Evolutionary conservation across 1,140 invertebrate species (phyloP), one percentile per base, ranked within the genome.

Genomic region (Musca domestica): DNA sequence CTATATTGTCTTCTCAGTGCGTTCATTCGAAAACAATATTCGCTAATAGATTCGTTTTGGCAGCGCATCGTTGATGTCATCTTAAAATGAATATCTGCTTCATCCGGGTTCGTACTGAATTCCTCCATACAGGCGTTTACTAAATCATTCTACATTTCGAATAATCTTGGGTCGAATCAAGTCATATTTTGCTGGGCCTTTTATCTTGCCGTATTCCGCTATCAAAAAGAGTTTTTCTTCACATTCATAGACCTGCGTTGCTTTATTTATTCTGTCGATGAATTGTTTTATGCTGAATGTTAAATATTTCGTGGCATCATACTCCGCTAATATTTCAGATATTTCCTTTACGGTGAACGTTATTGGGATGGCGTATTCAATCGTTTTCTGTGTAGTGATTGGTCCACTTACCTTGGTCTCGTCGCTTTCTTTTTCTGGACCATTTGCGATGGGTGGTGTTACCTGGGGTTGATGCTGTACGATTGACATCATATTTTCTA

Each of bases 11-110:
- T 25, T 19, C 68, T 63, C 4, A 69, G 25, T 5, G 51, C 64
- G 19, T 56, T 20, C 23, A 64, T 56, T 48, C 66, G 22, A 63
- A 70, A 70, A 70, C 69, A 70, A 56, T 70, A 70, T 9, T 70
- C 69, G 14, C 19, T n/a, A 2, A 64, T 41, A 2, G 14, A 54
- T 14, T 70, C 69, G 10, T 56, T 30, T 46, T 19, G 41, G 27
- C 15, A 23, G 46, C n/a, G 17, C n/a, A n/a, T 30, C 0, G 23
- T 30, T 23, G n/a, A 19, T n/a, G n/a, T 12, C 66, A 67, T 67
- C 22, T 58, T 58, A 23, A 15, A 67, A 58, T 58, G 65, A 34
- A 54, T 49, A 14, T 54, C 65, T 41, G 65, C 65, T 41, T 66
- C 51, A 19, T 56, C 65, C n/a, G 48, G 65, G 25, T 19, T 6